Conservation (phyloP, 23 tunicate species). For the Ascidia mentula region DNA sequence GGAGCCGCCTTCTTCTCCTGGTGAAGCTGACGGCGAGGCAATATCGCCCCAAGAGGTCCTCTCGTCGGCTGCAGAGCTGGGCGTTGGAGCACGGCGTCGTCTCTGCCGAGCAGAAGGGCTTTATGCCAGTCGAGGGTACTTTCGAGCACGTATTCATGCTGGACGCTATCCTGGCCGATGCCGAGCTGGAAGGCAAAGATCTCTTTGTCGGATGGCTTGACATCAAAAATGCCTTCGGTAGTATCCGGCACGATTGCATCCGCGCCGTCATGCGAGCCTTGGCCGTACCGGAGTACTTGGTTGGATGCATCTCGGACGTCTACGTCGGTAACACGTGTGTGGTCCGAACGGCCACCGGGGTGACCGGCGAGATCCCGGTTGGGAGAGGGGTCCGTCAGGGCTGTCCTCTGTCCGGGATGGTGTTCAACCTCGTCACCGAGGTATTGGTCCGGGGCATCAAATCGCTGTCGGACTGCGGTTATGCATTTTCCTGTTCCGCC, state of each 20-base stretch:
- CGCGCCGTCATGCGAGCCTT: not conserved
- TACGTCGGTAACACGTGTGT: not conserved
- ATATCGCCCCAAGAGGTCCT: not conserved
- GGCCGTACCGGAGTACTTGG: not conserved
- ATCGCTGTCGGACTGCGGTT: not conserved
- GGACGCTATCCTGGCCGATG: not conserved
- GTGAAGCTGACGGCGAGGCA: not conserved
- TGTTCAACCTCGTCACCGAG: not conserved
- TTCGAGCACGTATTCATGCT: constrained; percentile 9
- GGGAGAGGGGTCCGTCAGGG: constrained; percentile 13
- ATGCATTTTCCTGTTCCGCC: not conserved
- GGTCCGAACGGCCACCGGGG: not conserved
- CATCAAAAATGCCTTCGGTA: constrained; percentile 13
- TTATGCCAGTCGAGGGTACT: not conserved
- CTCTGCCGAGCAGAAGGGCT: constrained; percentile 15
- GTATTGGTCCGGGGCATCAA: not conserved
- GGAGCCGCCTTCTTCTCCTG: not conserved
- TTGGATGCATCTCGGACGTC: not conserved
- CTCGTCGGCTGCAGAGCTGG: not conserved
- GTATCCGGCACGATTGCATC: not conserved
- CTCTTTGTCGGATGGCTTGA: constrained; percentile 8
- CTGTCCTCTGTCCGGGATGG: constrained; percentile 19
- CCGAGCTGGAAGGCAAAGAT: not conserved
- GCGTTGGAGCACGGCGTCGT: not conserved
- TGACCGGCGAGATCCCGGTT: not conserved